These are phyloP conservation scores for Chloroceryle aenea DNA, from an alignment of 2,113 vertebrate species.

Conservation along the genomic window DNA sequence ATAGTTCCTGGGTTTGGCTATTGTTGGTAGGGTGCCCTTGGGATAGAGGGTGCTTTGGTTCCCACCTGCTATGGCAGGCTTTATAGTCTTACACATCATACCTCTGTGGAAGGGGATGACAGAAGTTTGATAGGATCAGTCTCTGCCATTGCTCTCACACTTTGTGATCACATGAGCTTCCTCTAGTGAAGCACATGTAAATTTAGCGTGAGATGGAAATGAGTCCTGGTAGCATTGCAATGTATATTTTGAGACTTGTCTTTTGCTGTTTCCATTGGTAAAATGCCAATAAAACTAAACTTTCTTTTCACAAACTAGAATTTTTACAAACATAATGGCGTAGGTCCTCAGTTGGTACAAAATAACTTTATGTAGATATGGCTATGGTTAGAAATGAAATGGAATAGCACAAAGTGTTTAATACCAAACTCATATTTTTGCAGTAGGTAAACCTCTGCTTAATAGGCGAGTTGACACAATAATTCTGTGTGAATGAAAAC, in stretches of 20 bases:
- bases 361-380: neutral
- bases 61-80: neutral
- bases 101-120: neutral
- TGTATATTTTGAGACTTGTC: neutral
- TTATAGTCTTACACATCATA: neutral
- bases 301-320: neutral
- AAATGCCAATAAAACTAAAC: neutral
- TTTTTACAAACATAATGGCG: neutral
- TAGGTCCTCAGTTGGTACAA: neutral
- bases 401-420: neutral
- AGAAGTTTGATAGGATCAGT: neutral
- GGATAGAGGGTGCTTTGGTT: neutral
- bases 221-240: neutral
- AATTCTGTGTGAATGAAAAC: neutral
- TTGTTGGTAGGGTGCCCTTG: neutral
- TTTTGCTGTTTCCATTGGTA: neutral
- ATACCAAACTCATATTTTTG: neutral
- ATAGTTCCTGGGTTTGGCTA: neutral
- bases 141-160: neutral
- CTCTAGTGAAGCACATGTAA: neutral
- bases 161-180: neutral
- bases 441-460: neutral
- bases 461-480: neutral
- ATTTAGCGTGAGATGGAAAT: neutral
- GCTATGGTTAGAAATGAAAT: neutral